These are phyloP conservation scores for Collichthys lucidus DNA, from an alignment of 2,113 vertebrate species.

Conservation along the genomic window DNA sequence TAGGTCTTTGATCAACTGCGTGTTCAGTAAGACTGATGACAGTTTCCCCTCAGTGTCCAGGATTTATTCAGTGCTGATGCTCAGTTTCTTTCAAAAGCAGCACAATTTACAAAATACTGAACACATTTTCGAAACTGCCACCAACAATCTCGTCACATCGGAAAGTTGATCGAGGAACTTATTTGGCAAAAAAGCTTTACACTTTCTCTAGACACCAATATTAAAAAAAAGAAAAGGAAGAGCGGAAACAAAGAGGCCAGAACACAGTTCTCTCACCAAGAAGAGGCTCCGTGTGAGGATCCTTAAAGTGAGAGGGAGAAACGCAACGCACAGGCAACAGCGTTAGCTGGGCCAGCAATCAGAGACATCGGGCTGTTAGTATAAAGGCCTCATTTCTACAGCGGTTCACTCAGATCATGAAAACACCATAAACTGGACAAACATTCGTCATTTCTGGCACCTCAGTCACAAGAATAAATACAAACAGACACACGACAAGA, in stretches of 20 bases:
- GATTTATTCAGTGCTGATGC: constrained; percentile 9
- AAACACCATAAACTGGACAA: background rate
- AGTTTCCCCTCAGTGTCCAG: constrained; percentile 50
- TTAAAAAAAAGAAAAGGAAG: background rate
- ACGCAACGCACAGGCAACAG: constrained; percentile 71
- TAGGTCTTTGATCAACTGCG: constrained; percentile 64
- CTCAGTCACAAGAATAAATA: background rate
- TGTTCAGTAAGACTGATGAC: constrained; percentile 17
- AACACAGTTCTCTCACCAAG: constrained; percentile 81
- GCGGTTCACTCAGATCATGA: background rate
- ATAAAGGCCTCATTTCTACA: background rate
- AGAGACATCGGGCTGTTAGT: constrained; percentile 29
- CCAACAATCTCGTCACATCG: constrained; percentile 17
- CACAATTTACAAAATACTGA: constrained; percentile 11
- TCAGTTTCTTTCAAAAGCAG: constrained; percentile 1
- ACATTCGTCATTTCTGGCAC: background rate
- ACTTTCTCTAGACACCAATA: constrained; percentile 52
- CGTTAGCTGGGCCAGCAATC: constrained; percentile 61
- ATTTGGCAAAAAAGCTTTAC: constrained; percentile 56
- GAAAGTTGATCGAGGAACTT: constrained; percentile 59
- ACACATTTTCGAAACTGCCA: constrained; percentile 46
- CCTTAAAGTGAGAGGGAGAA: constrained; percentile 77
- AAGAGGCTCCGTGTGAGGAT: constrained; percentile 75
- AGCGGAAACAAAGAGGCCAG: constrained; percentile 51
- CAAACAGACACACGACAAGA: background rate